Evolutionary conservation across 2,113 vertebrate genomes (phyloP).

Genomic region (Tachysurus vachellii): DNA sequence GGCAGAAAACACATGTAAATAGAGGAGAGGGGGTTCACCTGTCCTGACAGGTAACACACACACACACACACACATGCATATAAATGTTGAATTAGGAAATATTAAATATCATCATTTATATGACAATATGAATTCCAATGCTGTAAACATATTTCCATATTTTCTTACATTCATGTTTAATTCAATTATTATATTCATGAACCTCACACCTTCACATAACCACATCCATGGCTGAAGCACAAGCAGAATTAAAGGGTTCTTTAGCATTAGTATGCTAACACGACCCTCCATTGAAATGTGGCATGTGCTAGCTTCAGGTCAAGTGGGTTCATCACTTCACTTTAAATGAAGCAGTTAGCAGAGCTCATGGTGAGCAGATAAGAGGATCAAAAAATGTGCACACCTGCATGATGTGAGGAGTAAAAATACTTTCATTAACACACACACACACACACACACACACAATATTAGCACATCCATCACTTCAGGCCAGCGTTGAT

Average conservation of each 20-base stretch:
- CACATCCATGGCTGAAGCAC: not conserved
- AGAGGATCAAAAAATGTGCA: constrained; percentile 27
- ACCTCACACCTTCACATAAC: not conserved
- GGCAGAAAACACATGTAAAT: not conserved
- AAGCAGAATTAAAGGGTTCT: not conserved
- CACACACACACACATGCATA: not conserved
- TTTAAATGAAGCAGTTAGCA: constrained; percentile 29
- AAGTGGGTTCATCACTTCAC: constrained; percentile 42
- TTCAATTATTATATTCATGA: not conserved
- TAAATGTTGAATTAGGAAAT: not conserved
- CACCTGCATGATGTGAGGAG: constrained; percentile 17
- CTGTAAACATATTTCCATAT: not conserved
- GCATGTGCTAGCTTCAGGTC: constrained; percentile 31
- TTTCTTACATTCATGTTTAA: not conserved
- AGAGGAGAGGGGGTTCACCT: not conserved
- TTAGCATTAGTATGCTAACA: constrained; percentile 19
- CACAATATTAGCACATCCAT: constrained; percentile 14
- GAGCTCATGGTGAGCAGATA: constrained; percentile 44
- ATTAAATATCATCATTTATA: not conserved
- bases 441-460: constrained; percentile 24
- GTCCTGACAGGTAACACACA: constrained; percentile 8
- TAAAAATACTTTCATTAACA: not conserved
- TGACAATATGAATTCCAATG: too few relatives aligned
- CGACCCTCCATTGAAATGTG: not conserved
- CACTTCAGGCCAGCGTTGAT: not conserved